Evolutionary conservation across 2,797 vertebrate genomes (phyloP), one percentile per base, ranked within the genome.

Genomic region (Parotocinclus haroldoi): DNA sequence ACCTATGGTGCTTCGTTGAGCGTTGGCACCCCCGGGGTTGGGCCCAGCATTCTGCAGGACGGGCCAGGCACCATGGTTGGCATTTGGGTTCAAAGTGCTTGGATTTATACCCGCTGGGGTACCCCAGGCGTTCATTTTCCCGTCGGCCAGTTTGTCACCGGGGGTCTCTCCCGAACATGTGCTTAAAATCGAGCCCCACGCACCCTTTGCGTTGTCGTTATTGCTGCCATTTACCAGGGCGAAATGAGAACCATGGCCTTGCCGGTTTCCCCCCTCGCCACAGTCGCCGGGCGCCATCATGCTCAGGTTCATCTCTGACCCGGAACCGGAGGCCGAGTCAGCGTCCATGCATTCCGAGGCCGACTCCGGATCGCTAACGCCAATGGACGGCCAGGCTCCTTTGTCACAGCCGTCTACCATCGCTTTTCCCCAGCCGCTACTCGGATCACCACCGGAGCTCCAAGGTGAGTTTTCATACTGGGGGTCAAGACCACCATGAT

Each of bases 21-120:
- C 80, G 84, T 77, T 91, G 85, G 88, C 84, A 88, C 89, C 89
- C 83, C 87, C 81, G 82, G 91, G 92, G 78, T 88, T 90, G 87
- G 89, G 90, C 89, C 91, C 92, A 83, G 86, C 91, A 86, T 84
- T 90, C 79, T 78, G 84, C 73, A 92, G 87, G 83, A 88, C 79
- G 56, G 94, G 90, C 96, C 95, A 98, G 94, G 95, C 92, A 92
- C 94, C 92, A 72, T 92, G 93, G 93, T 93, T 95, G 93, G 93
- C 91, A 87, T 94, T 94, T 86, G 95, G 92, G 88, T 92, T 94
- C 91, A 95, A 93, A 94, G 93, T 91, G 92, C 94, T 94, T 90
- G 93, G 91, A 91, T 92, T 94, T 84, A 92, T 87, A 84, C 92
- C 95, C 88, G 92, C 89, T 84, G 91, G 91, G 84, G 88, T 85